Percentiles rank a stretch among this genome's conserved stretches.
These are phyloP conservation scores for Oceanites oceanicus DNA, from an alignment of 2,113 vertebrate species.

Conservation along the genomic window DNA sequence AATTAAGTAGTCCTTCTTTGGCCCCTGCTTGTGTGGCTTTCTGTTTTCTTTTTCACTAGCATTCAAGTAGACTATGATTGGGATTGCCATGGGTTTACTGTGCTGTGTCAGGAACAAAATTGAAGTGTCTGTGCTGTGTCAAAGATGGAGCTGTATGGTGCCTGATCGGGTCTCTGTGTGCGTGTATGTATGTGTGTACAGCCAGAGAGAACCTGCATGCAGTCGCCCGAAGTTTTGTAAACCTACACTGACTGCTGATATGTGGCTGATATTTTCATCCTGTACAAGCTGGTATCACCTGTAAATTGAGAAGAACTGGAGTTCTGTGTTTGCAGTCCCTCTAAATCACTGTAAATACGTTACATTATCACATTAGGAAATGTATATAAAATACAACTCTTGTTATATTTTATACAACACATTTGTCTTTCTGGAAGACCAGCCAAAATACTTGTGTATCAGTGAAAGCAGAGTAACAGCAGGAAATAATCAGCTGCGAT, in stretches of 20 bases:
- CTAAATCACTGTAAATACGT: neutral
- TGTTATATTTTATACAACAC: too few species aligned
- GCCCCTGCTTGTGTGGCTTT: neutral
- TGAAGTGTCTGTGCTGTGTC: neutral
- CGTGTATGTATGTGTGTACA: accelerated
- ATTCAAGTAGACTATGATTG: neutral
- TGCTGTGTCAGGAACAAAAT: neutral
- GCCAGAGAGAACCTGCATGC: neutral
- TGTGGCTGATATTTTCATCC: neutral
- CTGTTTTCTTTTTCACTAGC: neutral
- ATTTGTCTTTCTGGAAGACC: neutral
- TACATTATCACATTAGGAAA: neutral
- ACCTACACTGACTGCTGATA: neutral
- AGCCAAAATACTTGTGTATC: neutral
- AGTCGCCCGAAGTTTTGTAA: neutral
- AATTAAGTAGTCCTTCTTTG: neutral
- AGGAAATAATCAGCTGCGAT: neutral
- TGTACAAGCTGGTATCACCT: neutral
- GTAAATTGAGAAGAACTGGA: neutral
- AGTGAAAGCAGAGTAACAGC: neutral
- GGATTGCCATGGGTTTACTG: neutral
- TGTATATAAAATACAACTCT: neutral
- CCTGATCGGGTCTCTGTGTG: neutral
- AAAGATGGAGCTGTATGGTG: neutral
- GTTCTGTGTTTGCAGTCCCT: neutral